phyloP scores from a whole-genome alignment of 1,140 invertebrate genomes.

The Scaptomyza graminum region DNA sequence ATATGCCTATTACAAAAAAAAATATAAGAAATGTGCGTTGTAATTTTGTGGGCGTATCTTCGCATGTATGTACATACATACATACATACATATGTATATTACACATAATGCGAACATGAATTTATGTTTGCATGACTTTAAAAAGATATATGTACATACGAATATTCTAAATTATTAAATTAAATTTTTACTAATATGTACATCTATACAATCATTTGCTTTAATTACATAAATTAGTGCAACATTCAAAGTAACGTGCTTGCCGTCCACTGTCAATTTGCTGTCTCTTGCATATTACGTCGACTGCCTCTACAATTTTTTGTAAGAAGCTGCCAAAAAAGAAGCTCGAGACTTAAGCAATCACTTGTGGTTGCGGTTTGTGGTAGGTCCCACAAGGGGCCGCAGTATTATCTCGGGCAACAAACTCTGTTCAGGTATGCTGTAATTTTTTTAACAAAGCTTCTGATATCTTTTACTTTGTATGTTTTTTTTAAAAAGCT shows the following conservation, averaged over 20 bases:
- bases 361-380: slow-evolving; percentile 13
- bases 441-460: slow-evolving; percentile 8
- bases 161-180: background rate
- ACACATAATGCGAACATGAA: no score
- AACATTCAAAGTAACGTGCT: slow-evolving; percentile 54
- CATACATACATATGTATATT: background rate
- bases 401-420: slow-evolving; percentile 18
- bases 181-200: background rate
- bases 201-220: slow-evolving; percentile 9
- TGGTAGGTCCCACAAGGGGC: slow-evolving; percentile 32
- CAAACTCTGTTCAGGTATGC: slow-evolving; percentile 44
- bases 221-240: slow-evolving; percentile 55
- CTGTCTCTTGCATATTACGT: slow-evolving; percentile 47
- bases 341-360: slow-evolving; percentile 8
- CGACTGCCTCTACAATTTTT: slow-evolving; percentile 31
- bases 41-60: background rate
- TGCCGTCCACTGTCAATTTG: slow-evolving; percentile 53
- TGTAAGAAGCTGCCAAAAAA: slow-evolving; percentile 21
- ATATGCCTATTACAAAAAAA: background rate
- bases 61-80: background rate
- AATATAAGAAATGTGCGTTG: background rate
- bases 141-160: background rate
- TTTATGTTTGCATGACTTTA: background rate
- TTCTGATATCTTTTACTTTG: no score
- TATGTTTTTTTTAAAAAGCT: background rate